Evolutionary conservation across 2,888 invertebrate species (phyloP), one percentile per base, ranked within the genome.

Genomic region (Taenaris catops): DNA sequence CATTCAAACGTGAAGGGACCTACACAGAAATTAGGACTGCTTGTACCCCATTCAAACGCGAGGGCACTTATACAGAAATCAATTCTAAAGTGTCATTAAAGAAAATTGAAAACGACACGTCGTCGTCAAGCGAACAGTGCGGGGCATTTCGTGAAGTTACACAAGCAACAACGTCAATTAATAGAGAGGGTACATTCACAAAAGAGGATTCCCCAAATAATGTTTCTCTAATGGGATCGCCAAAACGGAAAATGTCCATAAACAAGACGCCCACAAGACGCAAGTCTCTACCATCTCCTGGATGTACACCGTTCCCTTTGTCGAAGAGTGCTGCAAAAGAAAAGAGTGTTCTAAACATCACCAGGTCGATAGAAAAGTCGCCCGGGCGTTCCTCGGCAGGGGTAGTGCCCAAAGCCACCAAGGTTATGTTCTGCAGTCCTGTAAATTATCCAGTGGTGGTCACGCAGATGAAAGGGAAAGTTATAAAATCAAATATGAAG

Each of bases 381-480:
- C 33, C 25, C 4, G 41, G 51, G 1, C 19, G 47, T 21, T 63
- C 64, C 0, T 3, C 56, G 0, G 38, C 44, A 0, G 74, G 70
- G 1, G 41, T 46, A 0, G 44, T 46, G 1, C 62, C 65, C 0
- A 59, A 67, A 39, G 38, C 55, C 2, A 75, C 80, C 0, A 65
- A 51, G 44, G 87, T 87, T 2, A 83, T 80, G 80, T 87, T 87
- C 53, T 81, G 83, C 52, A 84, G 83, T 38, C 83, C 86, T 0
- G 60, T 71, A 1, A 67, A 79, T 40, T 71, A 67, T 26, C 68
- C 70, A 0, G 49, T 43, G 0, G 47, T 60, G 0, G 53, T 55
- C 1, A 55, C 53, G 1, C 72, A 71, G 34, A 64, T 69, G 40
- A 73, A 67, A 37, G 63, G 54, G 21, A 81, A 75, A 41, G 53